Evolutionary conservation across 2,113 vertebrate species (phyloP), one percentile per base, ranked within the genome.

Genomic region (Ornithorhynchus anatinus): DNA sequence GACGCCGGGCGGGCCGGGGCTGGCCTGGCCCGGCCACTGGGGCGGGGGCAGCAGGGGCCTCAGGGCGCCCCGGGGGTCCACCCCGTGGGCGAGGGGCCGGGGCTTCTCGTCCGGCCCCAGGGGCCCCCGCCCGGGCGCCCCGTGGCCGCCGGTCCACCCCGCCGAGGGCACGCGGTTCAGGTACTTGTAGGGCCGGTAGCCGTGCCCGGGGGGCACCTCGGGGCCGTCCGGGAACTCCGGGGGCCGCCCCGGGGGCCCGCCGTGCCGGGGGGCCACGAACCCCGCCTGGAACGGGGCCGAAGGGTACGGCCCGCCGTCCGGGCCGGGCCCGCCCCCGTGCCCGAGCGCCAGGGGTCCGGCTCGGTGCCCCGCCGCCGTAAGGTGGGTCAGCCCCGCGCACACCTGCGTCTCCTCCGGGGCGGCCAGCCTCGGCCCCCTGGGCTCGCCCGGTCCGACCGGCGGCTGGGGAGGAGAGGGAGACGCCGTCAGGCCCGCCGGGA

Each of bases 11-110:
- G 92, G 94, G 84, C 96, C 93, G 84, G 95, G 96, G 69, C 94
- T 94, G 1, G 94, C 87, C 35, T 93, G 95, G 66, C 97, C 96
- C 1, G 92, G 88, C 96, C 96, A 97, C 36, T 96, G 94, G 84
- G 92, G 86, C 58, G 93, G 86, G 23, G 93, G 91, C 37, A 94
- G 69, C 0, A 94, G 92, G 0, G 94, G 92, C 60, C 92, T 94
- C 56, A 95, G 89, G n/a, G n/a, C n/a, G 54, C 93, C 88, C 17
- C 89, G 93, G 1, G 94, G 92, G 33, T 93, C 93, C 86, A 94
- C 82, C 79, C 91, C 67, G 7, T 89, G 91, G 56, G 89, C 75
- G 45, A 95, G 92, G 22, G 85, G 47, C 0, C 62, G 92, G 1
- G 38, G 40, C 69, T 91, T 93, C 69, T 93, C 91, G 22, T 91